A percentile compares a stretch with the other conserved stretches of the same genome.
These are phyloP conservation scores for Didymodactylos carnosus DNA, from an alignment of 2,888 invertebrate species.

Conservation along the genomic window DNA sequence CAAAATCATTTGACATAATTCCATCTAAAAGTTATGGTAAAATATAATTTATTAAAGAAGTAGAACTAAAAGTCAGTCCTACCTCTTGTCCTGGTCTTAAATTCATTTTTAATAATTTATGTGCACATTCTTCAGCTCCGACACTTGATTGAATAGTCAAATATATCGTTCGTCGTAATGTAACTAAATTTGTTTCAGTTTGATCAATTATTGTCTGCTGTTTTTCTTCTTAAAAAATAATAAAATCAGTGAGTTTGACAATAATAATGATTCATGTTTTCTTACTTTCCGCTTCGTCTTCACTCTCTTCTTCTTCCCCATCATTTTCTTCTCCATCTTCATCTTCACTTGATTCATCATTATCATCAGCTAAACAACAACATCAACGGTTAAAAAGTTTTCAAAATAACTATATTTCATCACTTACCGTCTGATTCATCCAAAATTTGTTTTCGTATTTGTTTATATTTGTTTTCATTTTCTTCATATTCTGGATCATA, in stretches of 20 bases:
- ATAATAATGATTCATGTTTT: neutral
- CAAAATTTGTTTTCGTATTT: conserved; percentile 63
- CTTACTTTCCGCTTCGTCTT: conserved; percentile 38
- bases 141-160: conserved; percentile 91
- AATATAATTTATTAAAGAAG: no score
- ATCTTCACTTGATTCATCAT: conserved; percentile 6
- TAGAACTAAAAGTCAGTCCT: no score
- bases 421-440: no score
- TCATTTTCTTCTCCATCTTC: conserved; percentile 23
- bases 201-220: conserved; percentile 52
- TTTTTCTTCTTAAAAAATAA: conserved; percentile 11
- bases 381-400: no score
- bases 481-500: conserved; percentile 72
- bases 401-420: no score
- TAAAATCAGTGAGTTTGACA: no score
- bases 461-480: conserved; percentile 83
- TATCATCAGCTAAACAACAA: no score
- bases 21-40: conserved; percentile 36
- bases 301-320: conserved; percentile 38
- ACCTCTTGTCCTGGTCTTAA: conserved; percentile 84
- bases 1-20: conserved; percentile 91
- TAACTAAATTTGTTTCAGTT: conserved; percentile 84
- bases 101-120: conserved; percentile 90
- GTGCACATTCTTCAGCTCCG: conserved; percentile 95
- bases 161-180: conserved; percentile 78